A percentile compares a stretch with the other conserved stretches of the same genome.
Evolutionary conservation across 2,888 invertebrate genomes (phyloP).

Genomic region (Epistrophe eligans): DNA sequence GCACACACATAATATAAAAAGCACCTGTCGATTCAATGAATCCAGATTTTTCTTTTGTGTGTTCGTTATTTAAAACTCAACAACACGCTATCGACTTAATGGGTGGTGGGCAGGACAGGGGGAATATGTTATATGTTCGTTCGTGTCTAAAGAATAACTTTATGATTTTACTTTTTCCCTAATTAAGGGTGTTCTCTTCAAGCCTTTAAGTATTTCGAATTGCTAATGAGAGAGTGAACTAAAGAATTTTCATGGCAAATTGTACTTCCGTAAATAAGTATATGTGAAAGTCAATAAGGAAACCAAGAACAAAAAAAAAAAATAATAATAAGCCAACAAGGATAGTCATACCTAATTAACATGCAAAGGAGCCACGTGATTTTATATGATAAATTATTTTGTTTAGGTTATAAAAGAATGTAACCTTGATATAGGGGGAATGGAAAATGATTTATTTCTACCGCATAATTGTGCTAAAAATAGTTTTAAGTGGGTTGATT

Average conservation of each 20-base stretch:
- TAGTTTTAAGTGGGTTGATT: background rate
- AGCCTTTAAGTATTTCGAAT: conserved; percentile 10
- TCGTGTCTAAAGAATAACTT: conserved; percentile 30
- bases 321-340: background rate
- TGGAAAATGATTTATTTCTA: background rate
- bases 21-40: conserved; percentile 57
- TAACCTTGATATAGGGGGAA: background rate
- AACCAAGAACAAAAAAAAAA: background rate
- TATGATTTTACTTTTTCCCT: conserved; percentile 7
- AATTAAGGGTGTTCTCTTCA: conserved; percentile 47
- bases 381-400: conserved; percentile 6
- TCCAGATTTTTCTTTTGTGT: conserved; percentile 28
- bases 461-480: background rate
- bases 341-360: background rate
- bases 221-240: conserved; percentile 25
- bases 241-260: conserved; percentile 34
- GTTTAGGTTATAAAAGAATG: background rate
- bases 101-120: background rate
- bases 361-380: conserved; percentile 35
- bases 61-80: background rate
- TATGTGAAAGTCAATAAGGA: conserved; percentile 11
- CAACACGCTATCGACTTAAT: background rate
- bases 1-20: conserved; percentile 3
- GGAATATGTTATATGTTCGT: background rate
- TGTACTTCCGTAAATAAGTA: conserved; percentile 25